These are phyloP conservation scores for Phymastichus coffea DNA, from an alignment of 1,140 invertebrate species.

Conservation along the genomic window DNA sequence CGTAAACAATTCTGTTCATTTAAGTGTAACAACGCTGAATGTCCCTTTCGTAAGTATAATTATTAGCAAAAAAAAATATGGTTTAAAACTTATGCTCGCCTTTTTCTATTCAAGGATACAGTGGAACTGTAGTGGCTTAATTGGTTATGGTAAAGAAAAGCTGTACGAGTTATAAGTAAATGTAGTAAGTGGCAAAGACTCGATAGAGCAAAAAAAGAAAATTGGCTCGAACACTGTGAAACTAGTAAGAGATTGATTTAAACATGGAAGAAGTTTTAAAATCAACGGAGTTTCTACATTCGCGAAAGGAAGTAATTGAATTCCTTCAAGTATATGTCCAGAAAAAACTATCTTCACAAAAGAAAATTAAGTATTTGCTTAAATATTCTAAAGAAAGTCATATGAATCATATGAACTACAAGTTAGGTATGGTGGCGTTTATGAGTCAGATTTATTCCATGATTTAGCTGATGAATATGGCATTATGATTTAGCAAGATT, in stretches of 20 bases:
- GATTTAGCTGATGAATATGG: conserved; percentile 78
- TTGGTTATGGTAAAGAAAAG: conserved; percentile 82
- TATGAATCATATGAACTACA: conserved; percentile 94
- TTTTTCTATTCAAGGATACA: conserved; percentile 44
- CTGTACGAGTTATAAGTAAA: conserved; percentile 72
- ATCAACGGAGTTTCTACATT: conserved; percentile 90
- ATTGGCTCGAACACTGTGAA: conserved; percentile 89
- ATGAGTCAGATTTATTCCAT: conserved; percentile 92
- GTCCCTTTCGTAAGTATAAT: too few species aligned
- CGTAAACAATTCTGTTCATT: too few species aligned
- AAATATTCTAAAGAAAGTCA: conserved; percentile 73
- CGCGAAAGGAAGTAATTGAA: conserved; percentile 95
- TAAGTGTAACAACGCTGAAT: too few species aligned
- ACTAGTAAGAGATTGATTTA: conserved; percentile 68
- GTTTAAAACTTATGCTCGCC: too few species aligned
- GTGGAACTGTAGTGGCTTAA: conserved; percentile 91
- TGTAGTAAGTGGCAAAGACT: conserved; percentile 45
- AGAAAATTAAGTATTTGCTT: conserved; percentile 63
- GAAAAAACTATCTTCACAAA: conserved; percentile 65
- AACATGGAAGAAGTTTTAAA: conserved; percentile 77
- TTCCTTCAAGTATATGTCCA: conserved; percentile 86
- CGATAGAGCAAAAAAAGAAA: conserved; percentile 41
- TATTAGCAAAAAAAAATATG: too few species aligned
- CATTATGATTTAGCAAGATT: conserved; percentile 89
- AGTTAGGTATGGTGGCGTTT: conserved; percentile 97